A percentile compares a stretch with the other conserved stretches of the same genome.
Conservation (phyloP, 2,888 invertebrate species). For the Oasisia sp. region DNA sequence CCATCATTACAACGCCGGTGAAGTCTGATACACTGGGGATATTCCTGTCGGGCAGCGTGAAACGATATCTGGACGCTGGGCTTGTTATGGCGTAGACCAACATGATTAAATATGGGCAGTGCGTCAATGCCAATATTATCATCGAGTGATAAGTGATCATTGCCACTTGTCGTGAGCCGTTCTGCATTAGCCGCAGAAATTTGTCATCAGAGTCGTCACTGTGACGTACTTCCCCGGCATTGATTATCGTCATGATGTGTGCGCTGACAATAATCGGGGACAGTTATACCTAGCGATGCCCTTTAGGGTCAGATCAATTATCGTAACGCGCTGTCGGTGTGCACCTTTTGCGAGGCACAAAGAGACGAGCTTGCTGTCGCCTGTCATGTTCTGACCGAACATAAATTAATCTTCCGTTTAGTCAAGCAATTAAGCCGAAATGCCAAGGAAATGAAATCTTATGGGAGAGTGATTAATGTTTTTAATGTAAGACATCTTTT, state of each 20-base stretch:
- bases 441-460: too few relatives aligned
- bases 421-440: background rate
- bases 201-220: background rate
- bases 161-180: background rate
- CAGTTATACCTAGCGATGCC: background rate
- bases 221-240: background rate
- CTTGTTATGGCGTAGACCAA: too few relatives aligned
- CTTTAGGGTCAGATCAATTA: background rate
- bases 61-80: background rate
- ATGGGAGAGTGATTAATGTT: too few relatives aligned
- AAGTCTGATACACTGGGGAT: background rate
- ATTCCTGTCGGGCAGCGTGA: background rate
- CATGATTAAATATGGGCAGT: background rate
- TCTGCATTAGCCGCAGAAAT: background rate
- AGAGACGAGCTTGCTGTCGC: background rate
- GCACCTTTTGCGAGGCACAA: background rate
- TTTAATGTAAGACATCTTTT: too few relatives aligned
- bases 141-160: background rate
- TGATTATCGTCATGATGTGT: background rate
- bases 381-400: background rate
- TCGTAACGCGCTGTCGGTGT: background rate
- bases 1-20: background rate
- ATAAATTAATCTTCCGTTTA: background rate
- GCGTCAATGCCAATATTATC: background rate
- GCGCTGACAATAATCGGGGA: background rate